A percentile compares a stretch with the other conserved stretches of the same genome.
Evolutionary conservation across 2,797 vertebrate species (phyloP).

Genomic region (Notolepis coatsorum): DNA sequence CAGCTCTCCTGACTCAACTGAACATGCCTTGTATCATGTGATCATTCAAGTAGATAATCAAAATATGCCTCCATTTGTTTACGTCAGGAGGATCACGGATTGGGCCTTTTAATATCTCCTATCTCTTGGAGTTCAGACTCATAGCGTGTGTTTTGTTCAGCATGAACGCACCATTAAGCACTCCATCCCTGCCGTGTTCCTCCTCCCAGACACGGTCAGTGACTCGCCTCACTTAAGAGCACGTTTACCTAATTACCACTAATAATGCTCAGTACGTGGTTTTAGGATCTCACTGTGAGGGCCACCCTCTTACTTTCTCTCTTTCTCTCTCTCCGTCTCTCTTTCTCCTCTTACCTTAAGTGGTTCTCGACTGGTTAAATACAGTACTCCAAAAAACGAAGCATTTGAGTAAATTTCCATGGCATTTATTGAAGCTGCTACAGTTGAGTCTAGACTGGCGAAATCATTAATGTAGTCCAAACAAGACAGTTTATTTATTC

Average conservation of each 20-base stretch:
- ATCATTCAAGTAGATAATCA: too few relatives aligned
- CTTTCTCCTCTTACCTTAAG: neutral
- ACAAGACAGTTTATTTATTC: too few relatives aligned
- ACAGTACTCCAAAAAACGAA: too few relatives aligned
- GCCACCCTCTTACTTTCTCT: conserved; percentile 11
- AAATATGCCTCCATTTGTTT: too few relatives aligned
- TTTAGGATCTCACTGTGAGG: conserved; percentile 17
- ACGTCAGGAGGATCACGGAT: too few relatives aligned
- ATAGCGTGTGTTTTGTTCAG: neutral
- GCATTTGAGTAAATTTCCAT: too few relatives aligned
- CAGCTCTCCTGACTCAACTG: too few relatives aligned
- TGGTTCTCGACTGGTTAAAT: too few relatives aligned
- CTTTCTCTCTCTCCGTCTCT: conserved; percentile 9
- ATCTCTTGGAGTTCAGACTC: neutral
- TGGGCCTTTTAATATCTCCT: neutral
- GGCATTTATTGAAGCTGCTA: too few relatives aligned
- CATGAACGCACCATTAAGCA: neutral
- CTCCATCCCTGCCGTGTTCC: neutral
- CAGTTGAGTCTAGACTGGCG: too few relatives aligned
- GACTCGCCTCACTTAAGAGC: neutral
- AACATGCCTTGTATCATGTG: too few relatives aligned
- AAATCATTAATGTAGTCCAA: too few relatives aligned
- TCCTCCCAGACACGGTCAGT: neutral
- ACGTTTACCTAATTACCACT: conserved; percentile 11
- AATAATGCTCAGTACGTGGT: conserved; percentile 30